Conservation (phyloP, 2,113 vertebrate species). For the Hippocampus barbouri region DNA sequence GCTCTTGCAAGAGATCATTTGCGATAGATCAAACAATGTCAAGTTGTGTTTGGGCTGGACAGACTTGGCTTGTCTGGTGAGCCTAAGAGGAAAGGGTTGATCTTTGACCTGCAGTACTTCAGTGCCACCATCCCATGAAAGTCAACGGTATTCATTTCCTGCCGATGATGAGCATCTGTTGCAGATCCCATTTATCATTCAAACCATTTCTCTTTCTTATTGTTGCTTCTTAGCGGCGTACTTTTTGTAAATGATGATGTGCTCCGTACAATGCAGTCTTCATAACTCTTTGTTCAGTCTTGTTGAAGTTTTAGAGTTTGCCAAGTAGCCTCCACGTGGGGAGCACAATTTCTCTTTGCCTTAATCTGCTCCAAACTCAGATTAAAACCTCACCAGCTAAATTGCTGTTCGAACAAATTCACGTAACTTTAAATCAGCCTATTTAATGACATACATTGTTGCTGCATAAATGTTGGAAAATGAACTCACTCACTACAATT, state of each 20-base stretch:
- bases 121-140: not conserved
- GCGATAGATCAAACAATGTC: not conserved
- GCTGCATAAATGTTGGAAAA: too few species aligned
- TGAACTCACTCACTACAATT: too few species aligned
- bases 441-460: not conserved
- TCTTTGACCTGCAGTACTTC: not conserved
- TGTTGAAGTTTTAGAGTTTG: not conserved
- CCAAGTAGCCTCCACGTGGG: not conserved
- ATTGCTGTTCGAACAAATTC: not conserved
- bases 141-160: not conserved
- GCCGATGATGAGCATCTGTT: not conserved
- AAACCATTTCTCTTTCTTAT: not conserved
- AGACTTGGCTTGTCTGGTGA: not conserved
- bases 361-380: not conserved
- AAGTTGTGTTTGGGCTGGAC: not conserved
- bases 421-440: not conserved
- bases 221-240: not conserved
- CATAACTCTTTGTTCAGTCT: conserved; percentile 1
- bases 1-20: not conserved
- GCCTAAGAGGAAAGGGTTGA: not conserved
- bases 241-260: conserved; percentile 5
- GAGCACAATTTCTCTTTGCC: not conserved
- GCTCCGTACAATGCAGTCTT: not conserved
- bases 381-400: not conserved
- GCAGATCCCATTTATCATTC: conserved; percentile 1